phyloP scores from a whole-genome alignment of 2,113 vertebrate species.

The Oceanites oceanicus region DNA sequence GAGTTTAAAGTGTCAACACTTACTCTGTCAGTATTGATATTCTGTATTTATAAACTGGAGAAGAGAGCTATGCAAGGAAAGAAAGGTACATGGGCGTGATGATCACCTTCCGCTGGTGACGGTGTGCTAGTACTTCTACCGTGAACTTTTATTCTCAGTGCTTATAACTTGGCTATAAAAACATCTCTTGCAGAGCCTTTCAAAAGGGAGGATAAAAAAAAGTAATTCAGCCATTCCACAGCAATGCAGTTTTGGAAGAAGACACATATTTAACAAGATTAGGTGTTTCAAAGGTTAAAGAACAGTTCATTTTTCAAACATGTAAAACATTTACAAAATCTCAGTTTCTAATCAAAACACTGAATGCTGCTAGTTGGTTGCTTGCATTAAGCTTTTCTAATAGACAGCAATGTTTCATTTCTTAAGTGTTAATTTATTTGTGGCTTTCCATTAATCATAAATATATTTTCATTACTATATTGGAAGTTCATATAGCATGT shows the following conservation, averaged over 20 bases:
- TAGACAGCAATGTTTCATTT: not conserved
- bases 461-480: not conserved
- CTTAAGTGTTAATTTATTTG: not conserved
- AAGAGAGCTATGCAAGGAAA: not conserved
- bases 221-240: not conserved
- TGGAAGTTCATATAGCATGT: not conserved
- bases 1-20: not conserved
- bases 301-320: not conserved
- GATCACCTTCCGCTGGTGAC: not conserved
- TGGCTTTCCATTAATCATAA: not conserved
- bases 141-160: not conserved
- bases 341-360: not conserved
- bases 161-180: not conserved
- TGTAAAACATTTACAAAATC: not conserved
- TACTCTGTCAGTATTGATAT: not conserved
- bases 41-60: not conserved
- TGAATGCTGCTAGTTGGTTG: not conserved
- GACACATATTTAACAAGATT: not conserved
- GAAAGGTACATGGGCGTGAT: not conserved
- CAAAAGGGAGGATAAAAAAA: not conserved
- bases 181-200: not conserved
- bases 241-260: not conserved
- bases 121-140: not conserved
- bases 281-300: not conserved
- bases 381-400: not conserved